Base-by-base conservation (phyloP, 2,797 vertebrate genomes). In the Platyrinchus mystaceus region DNA sequence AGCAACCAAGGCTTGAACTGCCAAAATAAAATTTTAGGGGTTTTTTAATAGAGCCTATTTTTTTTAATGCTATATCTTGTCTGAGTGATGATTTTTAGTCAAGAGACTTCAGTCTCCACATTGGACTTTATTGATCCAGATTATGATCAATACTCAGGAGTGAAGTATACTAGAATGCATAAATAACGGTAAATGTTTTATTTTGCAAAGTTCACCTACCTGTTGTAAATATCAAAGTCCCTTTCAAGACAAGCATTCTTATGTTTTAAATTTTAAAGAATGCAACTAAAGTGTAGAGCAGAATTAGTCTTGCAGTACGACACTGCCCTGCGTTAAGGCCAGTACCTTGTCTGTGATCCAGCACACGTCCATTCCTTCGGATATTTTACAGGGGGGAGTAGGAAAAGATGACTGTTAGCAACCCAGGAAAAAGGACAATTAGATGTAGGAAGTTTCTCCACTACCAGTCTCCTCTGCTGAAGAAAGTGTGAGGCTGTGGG, bases 341-440 rank as follows among this genome's bases (percentile, higher is more conserved):
- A 3, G n/a, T 47, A 21, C 34, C 19, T 81, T 19, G 12, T 12
- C 43, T 62, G 16, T 79, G 30, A 13, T 21, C 23, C 1, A 62
- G 22, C 39, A 49, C 0, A 0, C 37, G 44, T 14, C 6, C 24
- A 4, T 44, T 11, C 14, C 14, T 30, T 26, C 2, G 5, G 7
- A 10, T 14, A 9, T 53, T 63, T 18, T 36, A 49, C 6, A 3
- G 1, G 3, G 23, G 5, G 16, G 8, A 44, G 3, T n/a, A 16
- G 53, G 17, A 52, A 46, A 81, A 22, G 14, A 24, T 34, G 32
- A 19, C 19, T 36, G 8, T 37, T 63, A 52, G 37, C 39, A n/a
- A 30, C 28, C 5, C 9, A 23, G 26, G 14, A 44, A 22, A 64
- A 73, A 78, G 30, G 18, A 5, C 8, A 60, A 3, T 1, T 36